Percentiles rank a stretch among this genome's conserved stretches.
Evolutionary conservation across 2,113 vertebrate genomes (phyloP).

Genomic region (Chionis minor): DNA sequence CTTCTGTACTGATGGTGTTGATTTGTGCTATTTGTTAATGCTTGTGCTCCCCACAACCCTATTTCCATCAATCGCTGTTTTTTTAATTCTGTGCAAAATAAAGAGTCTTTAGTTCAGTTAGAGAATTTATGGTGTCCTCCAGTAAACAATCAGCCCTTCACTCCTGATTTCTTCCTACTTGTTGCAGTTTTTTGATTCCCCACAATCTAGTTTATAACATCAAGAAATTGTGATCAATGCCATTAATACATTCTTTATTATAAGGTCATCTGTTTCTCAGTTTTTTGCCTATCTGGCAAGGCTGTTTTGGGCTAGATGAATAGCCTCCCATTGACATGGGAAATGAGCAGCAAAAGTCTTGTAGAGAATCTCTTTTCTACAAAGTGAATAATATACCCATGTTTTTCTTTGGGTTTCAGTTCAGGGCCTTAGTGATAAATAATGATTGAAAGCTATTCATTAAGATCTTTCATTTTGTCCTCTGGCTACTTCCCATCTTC

Average conservation of each 20-base stretch:
- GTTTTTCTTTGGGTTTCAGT: not conserved
- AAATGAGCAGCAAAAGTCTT: not conserved
- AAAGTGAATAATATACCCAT: not conserved
- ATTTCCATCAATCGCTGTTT: not conserved
- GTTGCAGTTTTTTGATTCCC: not conserved
- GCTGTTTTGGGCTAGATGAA: not conserved
- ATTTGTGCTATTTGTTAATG: not conserved
- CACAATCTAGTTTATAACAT: not conserved
- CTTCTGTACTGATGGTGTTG: not conserved
- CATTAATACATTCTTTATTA: not conserved
- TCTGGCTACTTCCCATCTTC: not conserved
- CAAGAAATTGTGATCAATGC: not conserved
- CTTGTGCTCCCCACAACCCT: not conserved
- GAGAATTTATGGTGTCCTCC: not conserved
- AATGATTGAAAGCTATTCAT: not conserved
- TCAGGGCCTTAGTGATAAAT: not conserved
- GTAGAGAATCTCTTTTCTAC: not conserved
- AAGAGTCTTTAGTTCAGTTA: not conserved
- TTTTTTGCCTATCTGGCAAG: not conserved
- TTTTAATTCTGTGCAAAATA: not conserved
- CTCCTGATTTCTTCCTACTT: not conserved
- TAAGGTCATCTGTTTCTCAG: not conserved
- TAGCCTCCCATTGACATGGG: not conserved
- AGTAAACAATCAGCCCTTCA: not conserved
- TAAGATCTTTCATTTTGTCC: not conserved